These are phyloP conservation scores for Calliphora vicina DNA, from an alignment of 1,140 invertebrate species.

Conservation along the genomic window DNA sequence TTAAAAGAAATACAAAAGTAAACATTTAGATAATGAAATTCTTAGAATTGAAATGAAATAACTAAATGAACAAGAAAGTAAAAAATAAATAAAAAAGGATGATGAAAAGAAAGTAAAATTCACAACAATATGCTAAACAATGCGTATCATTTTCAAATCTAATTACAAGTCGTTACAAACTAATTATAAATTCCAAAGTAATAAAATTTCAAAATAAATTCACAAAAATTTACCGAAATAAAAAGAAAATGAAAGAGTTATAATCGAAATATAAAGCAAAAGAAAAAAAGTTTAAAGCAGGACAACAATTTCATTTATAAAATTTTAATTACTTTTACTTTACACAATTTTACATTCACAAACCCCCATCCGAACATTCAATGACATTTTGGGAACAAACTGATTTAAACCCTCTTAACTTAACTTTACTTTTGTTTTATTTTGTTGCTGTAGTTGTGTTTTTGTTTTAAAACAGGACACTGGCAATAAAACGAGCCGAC, in stretches of 20 bases:
- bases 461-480: constrained; percentile 21
- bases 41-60: not conserved
- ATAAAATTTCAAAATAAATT: constrained; percentile 11
- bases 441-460: not conserved
- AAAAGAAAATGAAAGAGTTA: constrained; percentile 12
- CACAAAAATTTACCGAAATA: constrained; percentile 15
- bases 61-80: no score
- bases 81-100: no score
- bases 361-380: not conserved
- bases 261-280: not conserved
- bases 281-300: constrained; percentile 4
- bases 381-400: not conserved
- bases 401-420: not conserved
- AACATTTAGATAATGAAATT: not conserved
- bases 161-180: constrained; percentile 25
- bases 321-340: not conserved
- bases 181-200: constrained; percentile 29
- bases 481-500: not conserved
- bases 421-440: not conserved
- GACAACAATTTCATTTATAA: not conserved
- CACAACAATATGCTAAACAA: constrained; percentile 1
- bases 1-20: not conserved
- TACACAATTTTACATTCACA: not conserved
- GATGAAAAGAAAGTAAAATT: not conserved
- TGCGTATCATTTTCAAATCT: not conserved